phyloP scores from a whole-genome alignment of 1,140 invertebrate genomes.

The Psilanteris sp. region DNA sequence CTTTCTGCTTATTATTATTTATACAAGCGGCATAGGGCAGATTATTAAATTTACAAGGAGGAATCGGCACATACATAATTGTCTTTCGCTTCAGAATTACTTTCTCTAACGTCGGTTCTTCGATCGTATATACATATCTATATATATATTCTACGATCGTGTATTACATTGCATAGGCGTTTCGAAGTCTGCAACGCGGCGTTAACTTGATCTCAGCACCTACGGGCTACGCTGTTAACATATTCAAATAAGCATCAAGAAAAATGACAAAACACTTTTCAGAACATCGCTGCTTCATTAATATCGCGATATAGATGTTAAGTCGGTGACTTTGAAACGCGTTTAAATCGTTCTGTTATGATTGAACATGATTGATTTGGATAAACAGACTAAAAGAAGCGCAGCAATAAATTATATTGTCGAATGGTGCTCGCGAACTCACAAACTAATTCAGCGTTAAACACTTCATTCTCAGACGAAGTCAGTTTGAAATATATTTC shows the following conservation, averaged over 20 bases:
- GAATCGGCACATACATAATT: constrained; percentile 58
- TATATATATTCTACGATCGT: constrained; percentile 50
- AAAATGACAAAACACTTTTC: constrained; percentile 58
- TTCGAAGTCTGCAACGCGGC: constrained; percentile 60
- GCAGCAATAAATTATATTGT: constrained; percentile 13
- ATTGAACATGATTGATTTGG: too few relatives aligned
- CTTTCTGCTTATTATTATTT: constrained; percentile 43
- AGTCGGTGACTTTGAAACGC: constrained; percentile 16
- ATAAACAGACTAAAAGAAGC: too few relatives aligned
- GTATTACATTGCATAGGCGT: constrained; percentile 62
- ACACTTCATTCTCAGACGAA: constrained; percentile 29
- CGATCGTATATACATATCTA: constrained; percentile 35
- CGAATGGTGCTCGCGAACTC: neutral
- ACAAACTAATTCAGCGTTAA: neutral
- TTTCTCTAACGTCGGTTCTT: constrained; percentile 57
- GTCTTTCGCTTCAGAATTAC: constrained; percentile 41
- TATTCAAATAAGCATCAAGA: constrained; percentile 55
- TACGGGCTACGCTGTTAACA: constrained; percentile 59
- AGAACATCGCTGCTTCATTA: constrained; percentile 40
- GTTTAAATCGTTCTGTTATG: neutral
- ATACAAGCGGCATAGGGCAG: constrained; percentile 44
- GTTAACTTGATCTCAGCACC: constrained; percentile 62
- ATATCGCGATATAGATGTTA: constrained; percentile 59
- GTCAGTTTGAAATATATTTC: constrained; percentile 21
- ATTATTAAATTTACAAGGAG: constrained; percentile 51